Conservation (phyloP, 2,888 invertebrate genomes). For the Drosophila picticornis region DNA sequence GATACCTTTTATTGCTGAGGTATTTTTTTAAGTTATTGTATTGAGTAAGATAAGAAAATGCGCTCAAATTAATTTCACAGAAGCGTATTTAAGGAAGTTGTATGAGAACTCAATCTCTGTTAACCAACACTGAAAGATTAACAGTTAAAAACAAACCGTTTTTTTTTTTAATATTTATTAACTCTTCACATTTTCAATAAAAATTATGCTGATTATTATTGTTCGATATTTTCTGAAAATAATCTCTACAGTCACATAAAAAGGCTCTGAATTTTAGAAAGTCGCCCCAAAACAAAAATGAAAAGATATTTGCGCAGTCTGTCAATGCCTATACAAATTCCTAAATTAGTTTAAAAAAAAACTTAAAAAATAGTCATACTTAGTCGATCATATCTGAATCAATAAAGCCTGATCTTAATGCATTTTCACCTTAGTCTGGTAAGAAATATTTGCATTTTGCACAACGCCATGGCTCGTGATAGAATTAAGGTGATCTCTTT, state of each 20-base stretch:
- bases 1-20: background rate
- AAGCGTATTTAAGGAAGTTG: background rate
- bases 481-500: background rate
- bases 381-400: background rate
- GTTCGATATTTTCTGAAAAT: too few relatives aligned
- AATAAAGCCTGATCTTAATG: background rate
- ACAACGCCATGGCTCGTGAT: background rate
- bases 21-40: background rate
- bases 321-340: too few relatives aligned
- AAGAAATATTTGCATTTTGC: background rate
- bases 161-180: background rate
- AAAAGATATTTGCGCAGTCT: too few relatives aligned
- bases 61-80: background rate
- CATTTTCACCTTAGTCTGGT: background rate
- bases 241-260: too few relatives aligned
- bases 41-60: background rate
- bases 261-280: too few relatives aligned
- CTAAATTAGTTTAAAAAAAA: background rate
- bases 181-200: too few relatives aligned
- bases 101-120: background rate
- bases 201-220: too few relatives aligned
- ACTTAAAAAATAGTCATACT: background rate
- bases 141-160: background rate
- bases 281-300: too few relatives aligned
- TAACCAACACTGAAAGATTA: background rate